Evolutionary conservation across 2,797 vertebrate genomes (phyloP).

Genomic region (Girardinus metallicus): DNA sequence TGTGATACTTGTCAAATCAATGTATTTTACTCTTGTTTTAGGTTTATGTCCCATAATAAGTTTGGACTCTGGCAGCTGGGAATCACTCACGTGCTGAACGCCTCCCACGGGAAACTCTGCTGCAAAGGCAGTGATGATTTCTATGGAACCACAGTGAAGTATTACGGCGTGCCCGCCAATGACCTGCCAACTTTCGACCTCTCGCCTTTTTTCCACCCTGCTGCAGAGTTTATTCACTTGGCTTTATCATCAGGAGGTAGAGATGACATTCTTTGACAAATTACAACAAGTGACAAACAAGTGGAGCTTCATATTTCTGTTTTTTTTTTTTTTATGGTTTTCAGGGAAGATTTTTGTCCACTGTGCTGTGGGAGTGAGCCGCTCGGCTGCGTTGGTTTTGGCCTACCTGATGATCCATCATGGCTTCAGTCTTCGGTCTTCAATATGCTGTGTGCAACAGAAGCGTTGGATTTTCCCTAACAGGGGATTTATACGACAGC

Average conservation of each 20-base stretch:
- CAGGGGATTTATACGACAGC: conserved; percentile 88
- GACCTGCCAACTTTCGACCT: conserved; percentile 80
- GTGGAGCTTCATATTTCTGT: not conserved
- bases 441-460: conserved; percentile 73
- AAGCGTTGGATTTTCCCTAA: conserved; percentile 93
- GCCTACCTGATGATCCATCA: conserved; percentile 84
- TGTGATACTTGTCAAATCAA: not conserved
- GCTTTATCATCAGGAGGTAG: conserved; percentile 80
- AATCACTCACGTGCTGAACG: conserved; percentile 85
- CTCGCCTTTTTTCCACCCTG: conserved; percentile 75
- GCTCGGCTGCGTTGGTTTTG: conserved; percentile 81
- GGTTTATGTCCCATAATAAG: conserved; percentile 79
- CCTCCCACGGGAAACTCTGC: conserved; percentile 85
- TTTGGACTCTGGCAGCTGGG: conserved; percentile 83
- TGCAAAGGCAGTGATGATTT: conserved; percentile 84
- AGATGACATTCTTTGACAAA: not conserved
- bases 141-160: conserved; percentile 81
- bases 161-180: conserved; percentile 79
- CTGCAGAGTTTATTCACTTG: conserved; percentile 78
- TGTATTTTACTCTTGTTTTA: conserved; percentile 40
- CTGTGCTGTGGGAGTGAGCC: conserved; percentile 83
- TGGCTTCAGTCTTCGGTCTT: conserved; percentile 70
- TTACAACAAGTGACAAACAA: not conserved
- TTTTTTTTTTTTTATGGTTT: conserved; percentile 19
- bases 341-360: conserved; percentile 82